phyloP scores from a whole-genome alignment of 2,797 vertebrate genomes.

The Aphelocoma californica region DNA sequence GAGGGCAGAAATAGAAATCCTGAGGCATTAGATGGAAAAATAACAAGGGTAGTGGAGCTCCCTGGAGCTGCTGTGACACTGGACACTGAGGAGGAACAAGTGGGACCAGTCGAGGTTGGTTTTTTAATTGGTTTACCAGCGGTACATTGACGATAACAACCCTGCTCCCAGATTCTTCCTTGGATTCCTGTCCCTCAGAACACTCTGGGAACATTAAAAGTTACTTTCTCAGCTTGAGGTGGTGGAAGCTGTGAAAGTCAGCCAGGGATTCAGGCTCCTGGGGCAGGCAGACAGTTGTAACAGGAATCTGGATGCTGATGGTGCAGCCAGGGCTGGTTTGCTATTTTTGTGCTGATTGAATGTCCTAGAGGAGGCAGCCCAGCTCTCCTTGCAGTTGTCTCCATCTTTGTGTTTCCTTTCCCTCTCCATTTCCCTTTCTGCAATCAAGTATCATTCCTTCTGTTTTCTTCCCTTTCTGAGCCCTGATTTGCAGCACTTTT shows the following conservation, averaged over 20 bases:
- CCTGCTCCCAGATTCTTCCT: not conserved
- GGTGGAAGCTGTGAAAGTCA: not conserved
- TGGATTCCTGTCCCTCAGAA: not conserved
- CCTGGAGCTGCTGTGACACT: not conserved
- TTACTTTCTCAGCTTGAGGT: not conserved
- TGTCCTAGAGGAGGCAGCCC: not conserved
- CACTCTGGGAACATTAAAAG: not conserved
- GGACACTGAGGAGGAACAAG: not conserved
- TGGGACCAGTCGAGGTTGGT: not conserved
- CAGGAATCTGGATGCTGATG: conserved; percentile 25
- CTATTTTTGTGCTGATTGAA: conserved; percentile 19
- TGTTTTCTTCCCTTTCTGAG: not conserved
- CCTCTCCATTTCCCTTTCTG: not conserved
- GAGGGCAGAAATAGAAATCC: conserved; percentile 36
- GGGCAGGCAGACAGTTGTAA: not conserved
- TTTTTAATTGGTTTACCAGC: not conserved
- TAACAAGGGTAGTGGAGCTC: not conserved
- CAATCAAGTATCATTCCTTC: not conserved
- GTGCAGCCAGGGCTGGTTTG: not conserved
- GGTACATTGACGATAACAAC: not conserved
- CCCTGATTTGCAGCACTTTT: not conserved
- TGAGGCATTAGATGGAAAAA: not conserved
- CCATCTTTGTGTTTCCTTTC: not conserved
- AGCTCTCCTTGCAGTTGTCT: not conserved
- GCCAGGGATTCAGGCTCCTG: not conserved